phyloP scores from a whole-genome alignment of 2,113 vertebrate species.

The Halcyon senegalensis region DNA sequence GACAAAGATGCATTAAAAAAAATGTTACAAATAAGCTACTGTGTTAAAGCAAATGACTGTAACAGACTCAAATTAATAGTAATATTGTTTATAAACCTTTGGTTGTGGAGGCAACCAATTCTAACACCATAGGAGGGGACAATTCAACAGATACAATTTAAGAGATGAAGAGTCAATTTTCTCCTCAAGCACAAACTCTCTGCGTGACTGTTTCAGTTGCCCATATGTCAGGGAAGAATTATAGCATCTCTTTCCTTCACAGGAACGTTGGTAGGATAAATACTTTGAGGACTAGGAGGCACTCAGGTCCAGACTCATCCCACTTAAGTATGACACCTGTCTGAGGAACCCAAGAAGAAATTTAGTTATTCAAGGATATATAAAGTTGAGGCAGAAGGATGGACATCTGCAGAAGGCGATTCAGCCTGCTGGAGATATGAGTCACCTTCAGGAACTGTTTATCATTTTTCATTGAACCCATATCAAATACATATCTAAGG shows the following conservation, averaged over 20 bases:
- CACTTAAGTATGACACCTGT: not conserved
- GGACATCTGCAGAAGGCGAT: not conserved
- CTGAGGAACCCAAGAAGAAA: not conserved
- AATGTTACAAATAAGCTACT: not conserved
- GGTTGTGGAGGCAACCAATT: not conserved
- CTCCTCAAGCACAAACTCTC: not conserved
- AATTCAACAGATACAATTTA: not conserved
- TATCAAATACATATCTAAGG: not conserved
- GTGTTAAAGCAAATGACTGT: not conserved
- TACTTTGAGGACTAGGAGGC: not conserved
- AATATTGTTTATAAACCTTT: not conserved
- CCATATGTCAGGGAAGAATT: slow-evolving; percentile 44
- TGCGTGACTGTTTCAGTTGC: not conserved
- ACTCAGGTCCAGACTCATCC: slow-evolving; percentile 18
- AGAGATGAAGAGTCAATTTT: not conserved
- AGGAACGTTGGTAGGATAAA: slow-evolving; percentile 38
- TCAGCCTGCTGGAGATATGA: not conserved
- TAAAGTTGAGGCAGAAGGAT: not conserved
- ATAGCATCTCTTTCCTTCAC: slow-evolving; percentile 36
- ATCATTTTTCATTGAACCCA: not conserved
- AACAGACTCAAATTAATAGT: not conserved
- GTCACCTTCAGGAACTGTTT: not conserved
- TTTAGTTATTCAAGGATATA: not conserved
- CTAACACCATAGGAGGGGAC: not conserved
- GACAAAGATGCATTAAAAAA: not conserved